Evolutionary conservation across 2,797 vertebrate species (phyloP).

Genomic region (Girardinus metallicus): DNA sequence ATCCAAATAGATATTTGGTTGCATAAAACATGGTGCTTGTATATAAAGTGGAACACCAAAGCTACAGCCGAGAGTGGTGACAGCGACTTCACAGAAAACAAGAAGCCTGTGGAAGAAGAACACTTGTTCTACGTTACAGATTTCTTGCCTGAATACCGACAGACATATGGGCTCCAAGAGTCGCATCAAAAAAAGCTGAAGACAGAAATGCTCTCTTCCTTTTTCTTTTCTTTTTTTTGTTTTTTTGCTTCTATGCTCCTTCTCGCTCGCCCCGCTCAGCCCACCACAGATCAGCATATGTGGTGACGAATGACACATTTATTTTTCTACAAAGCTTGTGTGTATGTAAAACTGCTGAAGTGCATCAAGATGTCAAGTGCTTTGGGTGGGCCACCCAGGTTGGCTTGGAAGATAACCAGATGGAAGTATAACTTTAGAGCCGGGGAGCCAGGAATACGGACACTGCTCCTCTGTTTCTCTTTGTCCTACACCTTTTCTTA

Average conservation of each 20-base stretch:
- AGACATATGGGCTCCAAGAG: constrained; percentile 59
- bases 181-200: constrained; percentile 56
- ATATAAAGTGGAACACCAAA: constrained; percentile 39
- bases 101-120: constrained; percentile 22
- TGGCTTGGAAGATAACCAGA: constrained; percentile 99
- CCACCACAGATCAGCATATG: constrained; percentile 95
- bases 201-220: constrained; percentile 78
- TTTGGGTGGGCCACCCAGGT: constrained; percentile 99
- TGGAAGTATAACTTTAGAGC: constrained; percentile 92
- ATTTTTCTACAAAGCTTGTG: constrained; percentile 99
- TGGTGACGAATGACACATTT: constrained; percentile 99
- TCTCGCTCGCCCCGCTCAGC: constrained; percentile 36
- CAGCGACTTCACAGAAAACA: constrained; percentile 20
- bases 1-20: constrained; percentile 54
- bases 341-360: constrained; percentile 99
- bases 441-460: constrained; percentile 80
- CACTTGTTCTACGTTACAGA: constrained; percentile 38
- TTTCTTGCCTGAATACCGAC: constrained; percentile 52
- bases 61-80: constrained; percentile 15
- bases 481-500: constrained; percentile 1
- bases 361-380: constrained; percentile 99
- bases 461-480: constrained; percentile 32
- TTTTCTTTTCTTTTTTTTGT: constrained; percentile 32
- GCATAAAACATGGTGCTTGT: constrained; percentile 45
- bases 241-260: constrained; percentile 37